Base-by-base conservation (phyloP, 2,797 vertebrate species). In the Coregonus sp. region DNA sequence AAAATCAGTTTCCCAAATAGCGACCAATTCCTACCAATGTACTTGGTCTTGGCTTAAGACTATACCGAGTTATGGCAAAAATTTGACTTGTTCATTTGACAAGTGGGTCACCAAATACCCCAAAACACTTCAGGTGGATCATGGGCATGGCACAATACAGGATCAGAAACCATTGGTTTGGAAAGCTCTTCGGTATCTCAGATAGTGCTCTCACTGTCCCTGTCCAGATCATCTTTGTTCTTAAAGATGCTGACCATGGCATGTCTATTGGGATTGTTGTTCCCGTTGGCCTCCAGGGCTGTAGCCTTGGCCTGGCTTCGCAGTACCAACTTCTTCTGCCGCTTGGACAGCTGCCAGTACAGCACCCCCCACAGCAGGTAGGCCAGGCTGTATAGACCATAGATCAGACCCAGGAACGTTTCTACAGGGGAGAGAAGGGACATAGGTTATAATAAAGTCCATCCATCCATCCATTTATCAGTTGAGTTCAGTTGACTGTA, bases 381-480 rank as follows among this genome's bases (percentile, higher is more conserved):
- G 52, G 86, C 12, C 0, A 92, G 3, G 33, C 80, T 47, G 81
- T 92, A 92, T 2, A 94, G 76, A 50, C 86, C 90, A 4, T 78
- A 88, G 7, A 94, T 75, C 66, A 95, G 59, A 1, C 95, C 95
- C 82, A 95, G 54, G 78, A 91, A 95, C 0, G 84, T 92, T 14
- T 75, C 95, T 95, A 86, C 1, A 84, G 72, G 18, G 59, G 9
- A 63, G 59, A 25, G 59, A 63, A 25, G 20, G 56, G 52, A 51
- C 31, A 68, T 75, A 18, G 75, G 54, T 67, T 33, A 33, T 33
- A 31, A 63, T 25, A 3, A 25, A 25, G 59, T 63, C 20, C 20
- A 25, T 25, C 20, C n/a, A 20, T 25, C 59, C n/a, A 4, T 61
- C 20, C 25, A 47, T 47, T 47, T 47, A 47, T 47, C 40, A 47